A percentile compares a stretch with the other conserved stretches of the same genome.
Conservation (phyloP, 2,113 vertebrate genomes). For the Tursiops truncatus region DNA sequence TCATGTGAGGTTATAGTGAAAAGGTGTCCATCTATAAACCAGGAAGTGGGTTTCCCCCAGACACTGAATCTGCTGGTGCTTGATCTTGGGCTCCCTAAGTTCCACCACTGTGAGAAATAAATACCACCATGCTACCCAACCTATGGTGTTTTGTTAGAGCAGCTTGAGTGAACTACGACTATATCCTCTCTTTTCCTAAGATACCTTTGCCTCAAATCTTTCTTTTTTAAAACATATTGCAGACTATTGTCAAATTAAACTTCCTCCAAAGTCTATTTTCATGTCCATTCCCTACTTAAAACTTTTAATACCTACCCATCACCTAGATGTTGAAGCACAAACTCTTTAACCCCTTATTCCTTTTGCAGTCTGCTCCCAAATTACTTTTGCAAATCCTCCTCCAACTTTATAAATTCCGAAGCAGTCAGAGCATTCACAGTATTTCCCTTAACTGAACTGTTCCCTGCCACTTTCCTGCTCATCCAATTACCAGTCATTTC, state of each 20-base stretch:
- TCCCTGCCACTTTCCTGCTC: neutral
- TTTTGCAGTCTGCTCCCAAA: neutral
- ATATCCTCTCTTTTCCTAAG: neutral
- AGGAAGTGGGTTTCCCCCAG: neutral
- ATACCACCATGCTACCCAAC: neutral
- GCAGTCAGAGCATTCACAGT: neutral
- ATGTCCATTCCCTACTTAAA: neutral
- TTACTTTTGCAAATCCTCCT: slow-evolving; percentile 26
- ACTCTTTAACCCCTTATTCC: neutral
- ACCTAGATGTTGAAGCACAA: neutral
- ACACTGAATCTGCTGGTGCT: neutral
- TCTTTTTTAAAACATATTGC: neutral
- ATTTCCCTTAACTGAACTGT: neutral
- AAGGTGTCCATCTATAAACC: neutral
- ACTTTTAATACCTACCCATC: neutral
- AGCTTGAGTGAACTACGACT: neutral
- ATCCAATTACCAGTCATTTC: neutral
- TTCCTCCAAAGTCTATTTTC: neutral
- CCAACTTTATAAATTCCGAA: neutral
- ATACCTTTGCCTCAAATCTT: neutral
- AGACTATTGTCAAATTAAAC: neutral
- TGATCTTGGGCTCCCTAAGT: neutral
- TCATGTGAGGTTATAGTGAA: neutral
- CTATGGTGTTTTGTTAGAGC: neutral
- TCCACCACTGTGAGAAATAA: neutral